Evolutionary conservation across 1,140 invertebrate genomes (phyloP).

Genomic region (Ceratoteleas bidentatus): DNA sequence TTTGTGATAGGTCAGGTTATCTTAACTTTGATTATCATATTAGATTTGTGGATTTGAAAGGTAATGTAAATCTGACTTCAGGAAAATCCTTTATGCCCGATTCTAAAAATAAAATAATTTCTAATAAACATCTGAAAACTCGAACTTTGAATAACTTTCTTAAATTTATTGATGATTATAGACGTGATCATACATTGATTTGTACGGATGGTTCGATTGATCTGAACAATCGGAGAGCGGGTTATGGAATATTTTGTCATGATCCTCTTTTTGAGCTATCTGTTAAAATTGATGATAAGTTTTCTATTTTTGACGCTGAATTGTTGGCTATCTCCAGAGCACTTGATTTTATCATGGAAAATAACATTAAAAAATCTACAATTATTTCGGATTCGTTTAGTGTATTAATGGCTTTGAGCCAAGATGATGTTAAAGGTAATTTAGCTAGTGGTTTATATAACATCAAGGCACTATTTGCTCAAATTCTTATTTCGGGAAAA

Average conservation of each 20-base stretch:
- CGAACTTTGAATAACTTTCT: background rate
- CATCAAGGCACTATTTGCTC: background rate
- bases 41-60: no score
- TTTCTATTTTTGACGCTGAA: background rate
- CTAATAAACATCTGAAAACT: no score
- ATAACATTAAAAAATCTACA: background rate
- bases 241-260: conserved; percentile 5
- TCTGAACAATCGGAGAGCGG: background rate
- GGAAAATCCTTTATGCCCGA: no score
- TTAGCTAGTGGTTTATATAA: background rate
- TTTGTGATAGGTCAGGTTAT: no score
- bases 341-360: background rate
- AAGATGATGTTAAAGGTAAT: background rate
- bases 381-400: background rate
- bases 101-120: no score
- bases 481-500: background rate
- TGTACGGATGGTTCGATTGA: background rate
- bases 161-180: background rate
- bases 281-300: background rate
- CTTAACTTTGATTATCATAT: no score
- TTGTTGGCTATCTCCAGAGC: background rate
- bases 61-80: no score
- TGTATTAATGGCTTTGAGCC: background rate
- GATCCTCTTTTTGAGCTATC: no score
- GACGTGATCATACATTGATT: background rate